Conservation (phyloP, 2,113 vertebrate genomes). For the Sakesphorus luctuosus region DNA sequence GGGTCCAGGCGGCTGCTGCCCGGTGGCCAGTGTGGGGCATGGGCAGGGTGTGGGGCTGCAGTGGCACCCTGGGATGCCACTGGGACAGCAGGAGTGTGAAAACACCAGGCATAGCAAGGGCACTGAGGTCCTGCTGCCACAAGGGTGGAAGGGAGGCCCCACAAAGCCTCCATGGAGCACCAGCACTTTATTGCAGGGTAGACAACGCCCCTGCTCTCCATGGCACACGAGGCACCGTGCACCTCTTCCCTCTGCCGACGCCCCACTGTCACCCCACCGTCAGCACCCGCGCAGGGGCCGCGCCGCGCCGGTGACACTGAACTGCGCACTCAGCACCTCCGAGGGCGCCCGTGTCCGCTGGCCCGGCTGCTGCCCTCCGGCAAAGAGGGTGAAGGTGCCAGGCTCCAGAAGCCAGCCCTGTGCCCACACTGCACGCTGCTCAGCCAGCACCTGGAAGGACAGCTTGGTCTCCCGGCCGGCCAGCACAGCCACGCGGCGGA, state of each 20-base stretch:
- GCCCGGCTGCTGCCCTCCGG: constrained; percentile 55
- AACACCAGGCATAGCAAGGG: background rate
- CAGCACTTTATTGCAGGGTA: background rate
- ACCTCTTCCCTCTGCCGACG: background rate
- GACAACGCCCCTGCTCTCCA: background rate
- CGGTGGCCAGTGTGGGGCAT: fast-evolving
- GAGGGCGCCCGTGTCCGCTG: constrained; percentile 10
- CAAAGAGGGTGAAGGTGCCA: constrained; percentile 59
- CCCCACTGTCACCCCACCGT: fast-evolving
- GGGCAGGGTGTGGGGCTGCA: background rate
- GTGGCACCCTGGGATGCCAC: background rate
- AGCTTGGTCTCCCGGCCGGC: background rate
- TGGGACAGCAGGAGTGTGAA: fast-evolving
- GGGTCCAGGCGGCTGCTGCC: background rate
- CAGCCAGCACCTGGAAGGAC: background rate
- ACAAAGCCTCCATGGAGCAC: background rate
- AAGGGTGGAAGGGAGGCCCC: background rate
- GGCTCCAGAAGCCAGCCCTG: constrained; percentile 57
- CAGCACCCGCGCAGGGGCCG: constrained; percentile 22
- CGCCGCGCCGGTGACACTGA: background rate
- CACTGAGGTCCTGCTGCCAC: fast-evolving
- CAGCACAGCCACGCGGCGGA: background rate
- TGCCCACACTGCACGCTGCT: constrained; percentile 57
- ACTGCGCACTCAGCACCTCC: background rate
- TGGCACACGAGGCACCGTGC: fast-evolving